Evolutionary conservation across 2,113 vertebrate species (phyloP), one percentile per base, ranked within the genome.

Genomic region (Epinephelus moara): DNA sequence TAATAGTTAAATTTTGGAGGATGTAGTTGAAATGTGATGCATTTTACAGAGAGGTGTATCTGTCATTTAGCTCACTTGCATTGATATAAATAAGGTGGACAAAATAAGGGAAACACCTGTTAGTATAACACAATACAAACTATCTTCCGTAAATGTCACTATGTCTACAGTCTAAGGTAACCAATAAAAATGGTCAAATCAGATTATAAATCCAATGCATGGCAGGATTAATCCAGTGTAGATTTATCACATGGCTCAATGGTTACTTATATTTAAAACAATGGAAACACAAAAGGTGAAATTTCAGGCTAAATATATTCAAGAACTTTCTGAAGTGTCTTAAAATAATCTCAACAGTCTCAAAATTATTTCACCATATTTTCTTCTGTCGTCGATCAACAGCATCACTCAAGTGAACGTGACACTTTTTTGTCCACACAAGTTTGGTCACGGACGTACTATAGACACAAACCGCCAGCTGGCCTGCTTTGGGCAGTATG

Each of bases 401-500:
- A 56, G 64, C 70, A 72, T 78, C 82, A 84, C 80, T 89, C 66
- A 23, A 82, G 33, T 64, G 66, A 90, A 90, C 71, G 56, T 81
- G 74, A 75, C 82, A 27, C 56, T 72, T 80, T 89, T 85, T 85
- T 79, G 68, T 85, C 76, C 19, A 1, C 47, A 61, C 19, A 50
- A 75, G 79, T 81, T 85, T 70, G 73, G 59, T 74, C 53, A 25
- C 23, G 25, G 82, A 86, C 33, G 6, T 11, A 45, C 52, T 53
- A 6, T 66, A 57, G 75, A 61, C 40, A 76, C 86, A 79, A 80
- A 84, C 81, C 8, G 68, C 80, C 91, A 91, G 89, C 89, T 91
- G 93, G 85, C 82, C 61, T 66, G 70, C 61, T 90, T 77, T 82
- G 81, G 75, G 57, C 67, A 53, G 23, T 66, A 68, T 64, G 69